These are phyloP conservation scores for Aulostomus chinensis DNA, from an alignment of 2,797 vertebrate genomes.

Conservation along the genomic window DNA sequence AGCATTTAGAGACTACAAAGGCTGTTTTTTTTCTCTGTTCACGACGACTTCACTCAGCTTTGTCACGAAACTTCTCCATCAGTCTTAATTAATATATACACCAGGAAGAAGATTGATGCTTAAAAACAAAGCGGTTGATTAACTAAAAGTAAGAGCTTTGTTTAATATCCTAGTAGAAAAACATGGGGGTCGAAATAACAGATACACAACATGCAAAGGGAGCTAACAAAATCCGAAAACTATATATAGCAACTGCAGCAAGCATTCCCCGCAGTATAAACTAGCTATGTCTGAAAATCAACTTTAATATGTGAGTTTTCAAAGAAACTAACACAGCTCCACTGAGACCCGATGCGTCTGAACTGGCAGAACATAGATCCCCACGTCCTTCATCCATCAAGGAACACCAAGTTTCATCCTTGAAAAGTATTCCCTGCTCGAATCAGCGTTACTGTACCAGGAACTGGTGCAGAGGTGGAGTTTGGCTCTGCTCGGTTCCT, in stretches of 20 bases:
- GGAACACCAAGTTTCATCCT: constrained; percentile 29
- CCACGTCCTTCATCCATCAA: constrained; percentile 47
- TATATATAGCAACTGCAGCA: background rate
- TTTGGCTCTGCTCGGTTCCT: too few relatives aligned
- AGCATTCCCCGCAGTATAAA: constrained; percentile 7
- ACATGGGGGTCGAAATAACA: background rate
- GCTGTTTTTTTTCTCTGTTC: background rate
- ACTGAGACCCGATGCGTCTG: constrained; percentile 37
- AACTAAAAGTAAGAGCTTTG: background rate
- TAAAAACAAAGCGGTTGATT: background rate
- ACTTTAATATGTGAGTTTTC: constrained; percentile 28
- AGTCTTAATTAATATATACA: background rate
- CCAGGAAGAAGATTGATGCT: background rate
- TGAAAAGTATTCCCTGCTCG: constrained; percentile 30
- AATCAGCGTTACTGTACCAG: constrained; percentile 16
- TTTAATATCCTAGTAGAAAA: background rate
- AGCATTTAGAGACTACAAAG: constrained; percentile 29
- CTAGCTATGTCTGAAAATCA: constrained; percentile 21
- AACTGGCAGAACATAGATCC: constrained; percentile 39
- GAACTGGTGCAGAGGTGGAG: constrained; percentile 8
- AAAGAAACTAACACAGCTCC: constrained; percentile 50
- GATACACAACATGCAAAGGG: background rate
- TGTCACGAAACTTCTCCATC: constrained; percentile 3
- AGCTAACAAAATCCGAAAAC: background rate
- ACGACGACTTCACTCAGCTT: constrained; percentile 1